phyloP scores from a whole-genome alignment of 1,140 invertebrate species.

The Tetramorium simillimum region DNA sequence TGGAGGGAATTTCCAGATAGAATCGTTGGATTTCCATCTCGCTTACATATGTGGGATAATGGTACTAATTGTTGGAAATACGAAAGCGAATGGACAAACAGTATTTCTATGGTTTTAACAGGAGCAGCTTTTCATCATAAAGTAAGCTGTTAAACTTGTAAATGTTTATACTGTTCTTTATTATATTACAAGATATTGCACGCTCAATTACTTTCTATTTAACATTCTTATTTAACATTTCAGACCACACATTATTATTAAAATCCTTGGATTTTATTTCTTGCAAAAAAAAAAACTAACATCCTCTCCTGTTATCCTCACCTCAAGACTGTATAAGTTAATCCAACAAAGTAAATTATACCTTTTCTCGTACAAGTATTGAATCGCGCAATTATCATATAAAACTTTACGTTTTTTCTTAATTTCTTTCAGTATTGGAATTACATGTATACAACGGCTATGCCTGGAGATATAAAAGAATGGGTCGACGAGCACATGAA shows the following conservation, averaged over 20 bases:
- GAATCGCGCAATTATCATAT: background rate
- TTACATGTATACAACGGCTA: constrained; percentile 93
- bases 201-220: background rate
- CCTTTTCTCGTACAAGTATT: background rate
- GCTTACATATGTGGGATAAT: constrained; percentile 96
- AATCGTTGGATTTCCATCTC: constrained; percentile 96
- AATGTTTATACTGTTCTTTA: background rate
- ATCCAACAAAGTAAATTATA: constrained; percentile 39
- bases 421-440: constrained; percentile 90
- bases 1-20: constrained; percentile 97
- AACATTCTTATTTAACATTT: constrained; percentile 27
- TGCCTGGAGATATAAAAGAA: constrained; percentile 92
- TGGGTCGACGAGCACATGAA: constrained; percentile 98
- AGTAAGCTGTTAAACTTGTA: constrained; percentile 80
- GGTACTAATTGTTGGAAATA: constrained; percentile 93
- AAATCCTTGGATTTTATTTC: constrained; percentile 11
- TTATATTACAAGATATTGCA: background rate
- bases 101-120: constrained; percentile 96
- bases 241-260: background rate
- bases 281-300: constrained; percentile 7
- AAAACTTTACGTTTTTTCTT: constrained; percentile 11
- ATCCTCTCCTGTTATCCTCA: constrained; percentile 15
- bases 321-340: background rate
- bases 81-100: constrained; percentile 97
- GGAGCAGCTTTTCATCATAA: constrained; percentile 98